Evolutionary conservation across 1,140 invertebrate species (phyloP).

Genomic region (Drosophila funebris): DNA sequence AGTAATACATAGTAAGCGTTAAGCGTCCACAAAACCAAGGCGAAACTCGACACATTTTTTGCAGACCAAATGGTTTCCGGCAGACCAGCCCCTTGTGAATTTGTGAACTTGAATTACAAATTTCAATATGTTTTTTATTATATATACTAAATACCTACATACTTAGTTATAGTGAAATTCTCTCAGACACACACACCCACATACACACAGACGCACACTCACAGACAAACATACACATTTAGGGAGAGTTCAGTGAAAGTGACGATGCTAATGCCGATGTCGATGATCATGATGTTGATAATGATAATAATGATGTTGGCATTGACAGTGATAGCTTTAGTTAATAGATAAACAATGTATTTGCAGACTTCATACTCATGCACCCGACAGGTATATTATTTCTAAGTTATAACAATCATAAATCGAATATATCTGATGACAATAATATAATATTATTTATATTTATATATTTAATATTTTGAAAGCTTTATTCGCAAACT

Average conservation of each 20-base stretch:
- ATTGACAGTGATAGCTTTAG: constrained; percentile 36
- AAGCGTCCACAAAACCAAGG: constrained; percentile 28
- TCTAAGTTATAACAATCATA: constrained; percentile 47
- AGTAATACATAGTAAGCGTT: constrained; percentile 25
- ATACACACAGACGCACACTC: background rate
- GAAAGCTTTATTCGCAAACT: constrained; percentile 65
- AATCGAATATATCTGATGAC: constrained; percentile 23
- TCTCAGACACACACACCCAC: constrained; percentile 24
- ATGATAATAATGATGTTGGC: background rate
- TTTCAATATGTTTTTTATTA: background rate
- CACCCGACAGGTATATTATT: constrained; percentile 53
- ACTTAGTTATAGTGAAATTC: constrained; percentile 1
- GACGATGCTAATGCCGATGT: background rate
- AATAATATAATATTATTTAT: no score
- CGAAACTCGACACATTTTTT: constrained; percentile 13
- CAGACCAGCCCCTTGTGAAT: constrained; percentile 19
- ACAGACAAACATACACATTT: constrained; percentile 13
- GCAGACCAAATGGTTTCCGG: constrained; percentile 47
- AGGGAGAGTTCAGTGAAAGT: constrained; percentile 1
- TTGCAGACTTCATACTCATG: constrained; percentile 33
- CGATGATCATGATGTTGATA: background rate
- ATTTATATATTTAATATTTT: constrained; percentile 73
- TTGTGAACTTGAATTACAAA: constrained; percentile 25
- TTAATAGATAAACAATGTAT: constrained; percentile 27
- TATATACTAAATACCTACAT: background rate